These are phyloP conservation scores for Rutpela maculata DNA, from an alignment of 2,888 invertebrate genomes.

Conservation along the genomic window DNA sequence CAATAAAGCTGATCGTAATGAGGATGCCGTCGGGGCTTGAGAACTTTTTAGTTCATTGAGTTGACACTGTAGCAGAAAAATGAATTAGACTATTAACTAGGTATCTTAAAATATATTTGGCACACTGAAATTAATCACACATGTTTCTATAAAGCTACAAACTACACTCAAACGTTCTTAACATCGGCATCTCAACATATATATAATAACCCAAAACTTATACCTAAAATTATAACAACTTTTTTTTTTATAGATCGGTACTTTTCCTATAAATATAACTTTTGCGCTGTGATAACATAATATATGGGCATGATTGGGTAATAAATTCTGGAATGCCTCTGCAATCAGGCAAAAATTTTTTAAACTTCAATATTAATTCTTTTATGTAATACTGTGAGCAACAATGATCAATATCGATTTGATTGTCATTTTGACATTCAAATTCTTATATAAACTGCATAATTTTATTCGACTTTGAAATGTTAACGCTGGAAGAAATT, in stretches of 20 bases:
- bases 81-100: conserved; percentile 29
- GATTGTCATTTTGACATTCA: no score
- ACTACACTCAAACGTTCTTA: conserved; percentile 58
- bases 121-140: background rate
- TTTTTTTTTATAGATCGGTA: background rate
- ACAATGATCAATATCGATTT: no score
- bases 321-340: background rate
- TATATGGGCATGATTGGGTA: background rate
- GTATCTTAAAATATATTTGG: background rate
- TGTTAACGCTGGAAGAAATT: no score
- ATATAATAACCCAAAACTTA: conserved; percentile 1
- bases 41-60: conserved; percentile 94
- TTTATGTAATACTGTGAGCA: no score
- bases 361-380: no score
- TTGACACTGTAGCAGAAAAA: conserved; percentile 82
- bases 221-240: conserved; percentile 19
- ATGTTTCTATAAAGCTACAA: conserved; percentile 9
- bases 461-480: no score
- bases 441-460: no score
- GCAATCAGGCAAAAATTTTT: no score
- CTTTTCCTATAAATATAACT: background rate
- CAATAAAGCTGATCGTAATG: conserved; percentile 88
- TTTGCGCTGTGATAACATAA: background rate
- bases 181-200: conserved; percentile 45
- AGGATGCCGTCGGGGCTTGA: conserved; percentile 86